These are phyloP conservation scores for Ruditapes philippinarum DNA, from an alignment of 1,140 invertebrate genomes.

Conservation along the genomic window DNA sequence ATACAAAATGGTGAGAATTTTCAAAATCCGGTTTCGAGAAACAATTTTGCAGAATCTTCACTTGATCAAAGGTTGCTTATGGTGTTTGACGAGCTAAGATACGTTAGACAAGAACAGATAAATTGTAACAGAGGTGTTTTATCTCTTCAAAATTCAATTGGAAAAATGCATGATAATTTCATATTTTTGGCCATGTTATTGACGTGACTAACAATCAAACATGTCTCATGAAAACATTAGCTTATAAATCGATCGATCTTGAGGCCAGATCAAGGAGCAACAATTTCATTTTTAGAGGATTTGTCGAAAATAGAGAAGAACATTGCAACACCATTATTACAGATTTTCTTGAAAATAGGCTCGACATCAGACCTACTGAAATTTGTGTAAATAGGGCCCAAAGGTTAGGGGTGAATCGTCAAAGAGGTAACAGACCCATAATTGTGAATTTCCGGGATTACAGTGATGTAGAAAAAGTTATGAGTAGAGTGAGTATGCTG, in stretches of 20 bases:
- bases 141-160: background rate
- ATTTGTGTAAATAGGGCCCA: constrained; percentile 28
- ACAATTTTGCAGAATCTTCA: background rate
- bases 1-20: background rate
- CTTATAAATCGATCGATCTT: constrained; percentile 23
- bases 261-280: constrained; percentile 6
- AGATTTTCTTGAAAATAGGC: background rate
- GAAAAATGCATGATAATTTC: background rate
- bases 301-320: constrained; percentile 35
- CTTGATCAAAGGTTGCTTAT: background rate
- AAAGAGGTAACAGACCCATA: background rate
- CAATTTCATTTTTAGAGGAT: constrained; percentile 2
- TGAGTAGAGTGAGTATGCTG: constrained; percentile 9
- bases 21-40: background rate
- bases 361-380: background rate
- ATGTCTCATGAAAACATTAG: background rate
- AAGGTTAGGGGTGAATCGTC: background rate
- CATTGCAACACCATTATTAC: background rate
- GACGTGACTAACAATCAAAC: background rate
- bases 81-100: constrained; percentile 34
- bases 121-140: background rate
- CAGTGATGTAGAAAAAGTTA: background rate
- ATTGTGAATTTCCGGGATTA: constrained; percentile 33
- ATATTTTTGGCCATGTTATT: background rate
- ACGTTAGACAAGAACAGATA: background rate